Percentiles rank a stretch among this genome's conserved stretches.
These are phyloP conservation scores for Sipunculus nudus DNA, from an alignment of 2,888 invertebrate genomes.

Conservation along the genomic window DNA sequence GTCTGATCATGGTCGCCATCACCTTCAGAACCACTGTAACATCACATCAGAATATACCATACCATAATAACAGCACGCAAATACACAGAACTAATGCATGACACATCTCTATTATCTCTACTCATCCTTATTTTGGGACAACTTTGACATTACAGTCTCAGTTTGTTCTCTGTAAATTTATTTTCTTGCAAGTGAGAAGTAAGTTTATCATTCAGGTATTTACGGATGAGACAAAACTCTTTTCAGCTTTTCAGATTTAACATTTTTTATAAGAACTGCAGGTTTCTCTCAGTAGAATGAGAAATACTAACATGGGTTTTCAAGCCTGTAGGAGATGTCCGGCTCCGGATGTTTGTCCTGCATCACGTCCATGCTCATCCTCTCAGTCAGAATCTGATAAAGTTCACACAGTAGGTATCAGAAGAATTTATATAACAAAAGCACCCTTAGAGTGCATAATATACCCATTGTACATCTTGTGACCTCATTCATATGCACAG, in stretches of 20 bases:
- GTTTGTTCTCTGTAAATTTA: no score
- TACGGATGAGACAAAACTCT: not conserved
- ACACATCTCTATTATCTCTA: not conserved
- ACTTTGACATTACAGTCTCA: no score
- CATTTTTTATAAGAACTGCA: not conserved
- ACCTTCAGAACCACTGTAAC: conserved; percentile 95
- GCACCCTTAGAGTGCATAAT: no score
- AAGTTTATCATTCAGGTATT: not conserved
- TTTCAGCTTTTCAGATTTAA: not conserved
- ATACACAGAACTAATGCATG: not conserved
- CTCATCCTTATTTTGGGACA: no score
- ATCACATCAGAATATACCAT: conserved; percentile 1
- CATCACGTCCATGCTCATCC: conserved; percentile 92
- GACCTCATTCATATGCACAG: no score
- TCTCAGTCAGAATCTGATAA: conserved; percentile 90
- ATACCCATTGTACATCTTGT: no score
- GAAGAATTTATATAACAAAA: no score
- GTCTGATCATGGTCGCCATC: conserved; percentile 93
- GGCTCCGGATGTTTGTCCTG: conserved; percentile 95
- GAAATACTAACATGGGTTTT: conserved; percentile 89
- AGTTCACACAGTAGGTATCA: conserved; percentile 14
- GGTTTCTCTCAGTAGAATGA: not conserved
- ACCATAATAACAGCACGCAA: not conserved
- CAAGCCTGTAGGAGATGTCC: conserved; percentile 91
- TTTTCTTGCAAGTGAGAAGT: not conserved